phyloP scores from a whole-genome alignment of 2,113 vertebrate species.

The Parus major region DNA sequence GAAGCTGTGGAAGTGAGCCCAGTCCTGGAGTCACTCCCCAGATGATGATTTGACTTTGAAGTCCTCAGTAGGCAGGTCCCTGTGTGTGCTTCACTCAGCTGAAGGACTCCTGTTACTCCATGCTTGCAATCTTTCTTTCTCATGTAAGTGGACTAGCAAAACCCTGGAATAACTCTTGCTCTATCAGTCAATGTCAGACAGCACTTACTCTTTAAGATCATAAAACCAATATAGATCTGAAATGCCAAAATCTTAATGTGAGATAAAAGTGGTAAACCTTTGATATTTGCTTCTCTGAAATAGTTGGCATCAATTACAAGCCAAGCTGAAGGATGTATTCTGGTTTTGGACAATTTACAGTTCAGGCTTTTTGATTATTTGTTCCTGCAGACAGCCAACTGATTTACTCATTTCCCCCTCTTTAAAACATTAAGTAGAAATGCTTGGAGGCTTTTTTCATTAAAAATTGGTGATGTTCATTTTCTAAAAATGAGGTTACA shows the following conservation, averaged over 20 bases:
- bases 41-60: not conserved
- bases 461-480: not conserved
- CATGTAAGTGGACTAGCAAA: not conserved
- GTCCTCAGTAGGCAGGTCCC: not conserved
- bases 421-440: not conserved
- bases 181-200: not conserved
- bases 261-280: not conserved
- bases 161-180: not conserved
- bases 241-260: not conserved
- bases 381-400: not conserved
- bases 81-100: not conserved
- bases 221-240: not conserved
- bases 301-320: slow-evolving; percentile 10
- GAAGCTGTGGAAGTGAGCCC: not conserved
- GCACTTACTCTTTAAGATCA: not conserved
- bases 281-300: not conserved
- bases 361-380: not conserved
- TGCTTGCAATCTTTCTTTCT: not conserved
- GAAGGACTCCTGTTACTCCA: not conserved
- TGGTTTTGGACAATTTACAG: not conserved
- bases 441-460: not conserved
- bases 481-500: not conserved
- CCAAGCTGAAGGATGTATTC: not conserved
- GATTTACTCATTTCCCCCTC: not conserved
- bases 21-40: not conserved